Conservation (phyloP, 2,888 invertebrate species). For the Pristionchus maxplancki region DNA sequence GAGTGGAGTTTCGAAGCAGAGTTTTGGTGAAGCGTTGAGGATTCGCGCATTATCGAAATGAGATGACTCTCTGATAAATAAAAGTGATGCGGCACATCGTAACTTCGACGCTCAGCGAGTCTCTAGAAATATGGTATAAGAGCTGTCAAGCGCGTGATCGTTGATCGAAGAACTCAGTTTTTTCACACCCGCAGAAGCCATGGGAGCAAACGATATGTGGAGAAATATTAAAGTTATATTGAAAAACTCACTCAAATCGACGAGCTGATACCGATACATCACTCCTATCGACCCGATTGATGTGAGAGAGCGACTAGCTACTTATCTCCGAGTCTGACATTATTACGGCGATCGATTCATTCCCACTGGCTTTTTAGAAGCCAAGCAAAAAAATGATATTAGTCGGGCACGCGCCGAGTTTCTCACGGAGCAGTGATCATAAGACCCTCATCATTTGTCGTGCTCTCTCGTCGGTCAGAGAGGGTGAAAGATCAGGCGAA, state of each 20-base stretch:
- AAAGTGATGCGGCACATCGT: not conserved
- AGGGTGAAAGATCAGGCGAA: not conserved
- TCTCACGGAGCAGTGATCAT: not conserved
- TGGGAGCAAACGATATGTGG: no score
- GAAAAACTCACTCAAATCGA: not conserved
- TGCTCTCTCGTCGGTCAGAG: no score
- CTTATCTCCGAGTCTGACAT: conserved; percentile 15
- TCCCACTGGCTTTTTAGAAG: conserved; percentile 7
- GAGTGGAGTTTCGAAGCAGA: no score
- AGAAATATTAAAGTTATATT: not conserved
- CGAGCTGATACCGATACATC: not conserved
- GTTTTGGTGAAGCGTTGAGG: no score
- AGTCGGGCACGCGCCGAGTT: not conserved
- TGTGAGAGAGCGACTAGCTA: not conserved
- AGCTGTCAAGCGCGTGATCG: no score
- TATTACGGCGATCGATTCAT: not conserved
- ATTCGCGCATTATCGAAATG: not conserved
- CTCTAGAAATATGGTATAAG: no score
- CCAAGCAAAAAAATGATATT: conserved; percentile 22
- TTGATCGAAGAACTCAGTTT: no score
- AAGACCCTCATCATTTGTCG: no score
- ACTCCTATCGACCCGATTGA: not conserved
- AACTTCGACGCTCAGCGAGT: no score
- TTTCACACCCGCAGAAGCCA: no score
- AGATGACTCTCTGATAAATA: not conserved